These are phyloP conservation scores for Sepiola atlantica DNA, from an alignment of 2,888 invertebrate species.

Conservation along the genomic window DNA sequence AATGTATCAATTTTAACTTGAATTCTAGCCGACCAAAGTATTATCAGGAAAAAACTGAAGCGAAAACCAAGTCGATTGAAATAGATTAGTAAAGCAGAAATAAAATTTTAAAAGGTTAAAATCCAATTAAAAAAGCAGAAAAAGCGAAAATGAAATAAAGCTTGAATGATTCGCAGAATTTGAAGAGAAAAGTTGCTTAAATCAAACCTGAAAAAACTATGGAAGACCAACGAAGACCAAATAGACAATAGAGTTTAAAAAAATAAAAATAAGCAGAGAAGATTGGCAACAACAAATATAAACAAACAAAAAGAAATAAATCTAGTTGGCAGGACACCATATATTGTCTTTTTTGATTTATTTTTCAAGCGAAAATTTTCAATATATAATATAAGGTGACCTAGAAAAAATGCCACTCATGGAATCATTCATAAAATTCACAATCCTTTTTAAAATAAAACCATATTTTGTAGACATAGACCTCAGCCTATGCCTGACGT, in stretches of 20 bases:
- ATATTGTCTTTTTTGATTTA: neutral
- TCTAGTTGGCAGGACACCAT: neutral
- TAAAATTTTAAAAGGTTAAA: neutral
- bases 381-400: too few species aligned
- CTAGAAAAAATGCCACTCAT: too few species aligned
- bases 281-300: conserved; percentile 8
- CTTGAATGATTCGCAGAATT: neutral
- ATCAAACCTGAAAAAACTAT: neutral
- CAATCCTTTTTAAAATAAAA: too few species aligned
- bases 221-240: neutral
- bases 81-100: neutral
- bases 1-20: too few species aligned
- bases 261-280: neutral
- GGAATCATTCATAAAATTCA: too few species aligned
- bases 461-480: too few species aligned
- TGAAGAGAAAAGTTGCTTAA: neutral
- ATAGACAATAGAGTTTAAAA: neutral
- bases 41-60: too few species aligned
- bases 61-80: neutral
- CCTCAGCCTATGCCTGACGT: too few species aligned
- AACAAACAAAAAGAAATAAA: neutral
- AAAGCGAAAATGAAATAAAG: neutral
- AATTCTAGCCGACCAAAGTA: too few species aligned
- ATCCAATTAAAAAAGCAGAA: neutral
- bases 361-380: neutral